phyloP scores from a whole-genome alignment of 1,140 invertebrate genomes.

The Plodia interpunctella region DNA sequence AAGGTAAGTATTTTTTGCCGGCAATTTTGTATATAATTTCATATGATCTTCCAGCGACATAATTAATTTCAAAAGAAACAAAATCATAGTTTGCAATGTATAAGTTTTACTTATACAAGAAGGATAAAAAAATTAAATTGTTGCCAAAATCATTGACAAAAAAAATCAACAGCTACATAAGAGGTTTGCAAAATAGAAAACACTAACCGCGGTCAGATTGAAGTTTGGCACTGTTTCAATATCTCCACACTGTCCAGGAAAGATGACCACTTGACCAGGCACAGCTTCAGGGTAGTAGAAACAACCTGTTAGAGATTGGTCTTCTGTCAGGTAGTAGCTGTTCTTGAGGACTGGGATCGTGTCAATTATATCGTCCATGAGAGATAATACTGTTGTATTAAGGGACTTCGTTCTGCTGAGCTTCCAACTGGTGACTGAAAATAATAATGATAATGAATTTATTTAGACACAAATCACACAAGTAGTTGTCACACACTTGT shows the following conservation, averaged over 20 bases:
- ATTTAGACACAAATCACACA: too few relatives aligned
- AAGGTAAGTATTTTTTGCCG: too few relatives aligned
- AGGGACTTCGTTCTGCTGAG: slow-evolving; percentile 46
- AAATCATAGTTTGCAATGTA: too few relatives aligned
- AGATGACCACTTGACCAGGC: slow-evolving; percentile 34
- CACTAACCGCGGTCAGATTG: slow-evolving; percentile 15
- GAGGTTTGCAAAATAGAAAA: not conserved
- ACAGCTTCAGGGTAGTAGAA: slow-evolving; percentile 54
- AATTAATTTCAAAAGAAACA: too few relatives aligned
- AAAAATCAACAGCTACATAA: too few relatives aligned
- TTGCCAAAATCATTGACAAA: too few relatives aligned
- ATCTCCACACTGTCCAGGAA: slow-evolving; percentile 45
- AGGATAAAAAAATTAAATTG: too few relatives aligned
- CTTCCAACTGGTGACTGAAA: slow-evolving; percentile 54
- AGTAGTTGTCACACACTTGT: too few relatives aligned
- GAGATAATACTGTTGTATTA: slow-evolving; percentile 11
- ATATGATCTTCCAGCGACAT: too few relatives aligned
- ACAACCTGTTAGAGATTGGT: slow-evolving; percentile 40
- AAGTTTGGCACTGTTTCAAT: slow-evolving; percentile 26
- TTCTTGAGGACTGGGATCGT: slow-evolving; percentile 36
- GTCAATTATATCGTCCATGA: slow-evolving; percentile 31
- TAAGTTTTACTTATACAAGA: too few relatives aligned
- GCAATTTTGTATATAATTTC: too few relatives aligned
- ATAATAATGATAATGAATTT: not conserved
- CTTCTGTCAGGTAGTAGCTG: slow-evolving; percentile 31